These are phyloP conservation scores for Rhombomys opimus DNA, from an alignment of 2,113 vertebrate species.

Conservation along the genomic window DNA sequence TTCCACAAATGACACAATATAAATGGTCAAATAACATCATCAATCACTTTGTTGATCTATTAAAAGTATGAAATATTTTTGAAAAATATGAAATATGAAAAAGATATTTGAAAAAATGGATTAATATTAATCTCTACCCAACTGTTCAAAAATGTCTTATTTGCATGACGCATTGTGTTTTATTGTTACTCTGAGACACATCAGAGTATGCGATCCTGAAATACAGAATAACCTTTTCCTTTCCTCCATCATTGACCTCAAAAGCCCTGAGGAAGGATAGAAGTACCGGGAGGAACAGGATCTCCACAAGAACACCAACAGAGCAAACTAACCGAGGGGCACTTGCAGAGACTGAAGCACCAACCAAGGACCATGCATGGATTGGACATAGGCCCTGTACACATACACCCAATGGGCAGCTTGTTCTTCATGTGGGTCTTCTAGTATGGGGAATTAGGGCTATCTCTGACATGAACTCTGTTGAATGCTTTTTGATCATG, in stretches of 20 bases:
- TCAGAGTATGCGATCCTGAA: background rate
- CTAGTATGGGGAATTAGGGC: too few relatives aligned
- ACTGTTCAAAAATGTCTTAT: background rate
- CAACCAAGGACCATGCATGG: too few relatives aligned
- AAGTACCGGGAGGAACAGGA: too few relatives aligned
- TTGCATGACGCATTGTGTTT: background rate
- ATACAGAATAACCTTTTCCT: background rate
- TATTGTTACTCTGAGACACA: background rate
- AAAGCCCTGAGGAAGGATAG: background rate
- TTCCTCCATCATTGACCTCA: background rate
- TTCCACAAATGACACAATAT: background rate
- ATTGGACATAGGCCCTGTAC: too few relatives aligned
- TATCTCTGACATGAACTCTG: too few relatives aligned
- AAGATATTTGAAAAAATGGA: background rate
- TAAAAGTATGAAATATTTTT: too few relatives aligned
- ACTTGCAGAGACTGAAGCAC: too few relatives aligned
- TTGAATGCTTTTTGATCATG: too few relatives aligned
- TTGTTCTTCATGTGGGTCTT: too few relatives aligned
- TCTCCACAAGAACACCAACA: too few relatives aligned
- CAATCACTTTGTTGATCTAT: background rate
- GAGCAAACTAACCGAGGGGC: too few relatives aligned
- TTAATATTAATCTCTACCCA: background rate
- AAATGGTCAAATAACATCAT: background rate
- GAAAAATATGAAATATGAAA: background rate
- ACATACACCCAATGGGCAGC: too few relatives aligned